Percentiles rank a stretch among this genome's conserved stretches.
These are phyloP conservation scores for Crocallis elinguaria DNA, from an alignment of 2,888 invertebrate genomes.

Conservation along the genomic window DNA sequence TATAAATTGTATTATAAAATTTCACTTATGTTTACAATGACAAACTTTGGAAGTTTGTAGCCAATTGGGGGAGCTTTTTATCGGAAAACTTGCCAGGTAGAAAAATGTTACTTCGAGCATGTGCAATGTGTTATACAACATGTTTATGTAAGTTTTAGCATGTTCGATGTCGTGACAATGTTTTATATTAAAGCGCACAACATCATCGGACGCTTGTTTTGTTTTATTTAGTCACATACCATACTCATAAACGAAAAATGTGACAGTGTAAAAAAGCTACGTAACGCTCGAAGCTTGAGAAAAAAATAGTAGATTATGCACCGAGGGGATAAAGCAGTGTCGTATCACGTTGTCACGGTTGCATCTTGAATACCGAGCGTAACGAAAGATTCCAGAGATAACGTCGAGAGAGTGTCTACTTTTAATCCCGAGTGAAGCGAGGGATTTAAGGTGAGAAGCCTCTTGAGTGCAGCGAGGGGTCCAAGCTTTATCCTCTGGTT, in stretches of 20 bases:
- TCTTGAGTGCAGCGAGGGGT: too few relatives aligned
- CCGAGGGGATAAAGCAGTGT: too few relatives aligned
- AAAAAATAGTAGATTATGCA: too few relatives aligned
- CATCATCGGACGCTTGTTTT: constrained; percentile 6
- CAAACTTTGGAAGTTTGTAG: background rate
- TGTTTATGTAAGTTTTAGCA: constrained; percentile 10
- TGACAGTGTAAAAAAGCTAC: background rate
- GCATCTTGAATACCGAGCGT: too few relatives aligned
- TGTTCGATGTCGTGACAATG: constrained; percentile 26
- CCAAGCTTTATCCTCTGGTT: too few relatives aligned
- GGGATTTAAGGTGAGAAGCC: too few relatives aligned
- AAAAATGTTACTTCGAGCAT: constrained; percentile 8
- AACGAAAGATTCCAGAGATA: too few relatives aligned
- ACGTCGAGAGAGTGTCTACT: too few relatives aligned
- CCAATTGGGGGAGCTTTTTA: background rate
- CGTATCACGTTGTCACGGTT: too few relatives aligned
- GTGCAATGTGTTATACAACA: constrained; percentile 2
- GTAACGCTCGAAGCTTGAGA: background rate
- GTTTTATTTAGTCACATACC: background rate
- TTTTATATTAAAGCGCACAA: background rate
- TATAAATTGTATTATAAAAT: background rate
- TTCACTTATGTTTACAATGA: background rate
- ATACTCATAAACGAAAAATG: background rate
- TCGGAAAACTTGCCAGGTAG: background rate
- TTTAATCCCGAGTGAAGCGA: too few relatives aligned